Base-by-base conservation (phyloP, 2,113 vertebrate genomes). In the Otus sunia region DNA sequence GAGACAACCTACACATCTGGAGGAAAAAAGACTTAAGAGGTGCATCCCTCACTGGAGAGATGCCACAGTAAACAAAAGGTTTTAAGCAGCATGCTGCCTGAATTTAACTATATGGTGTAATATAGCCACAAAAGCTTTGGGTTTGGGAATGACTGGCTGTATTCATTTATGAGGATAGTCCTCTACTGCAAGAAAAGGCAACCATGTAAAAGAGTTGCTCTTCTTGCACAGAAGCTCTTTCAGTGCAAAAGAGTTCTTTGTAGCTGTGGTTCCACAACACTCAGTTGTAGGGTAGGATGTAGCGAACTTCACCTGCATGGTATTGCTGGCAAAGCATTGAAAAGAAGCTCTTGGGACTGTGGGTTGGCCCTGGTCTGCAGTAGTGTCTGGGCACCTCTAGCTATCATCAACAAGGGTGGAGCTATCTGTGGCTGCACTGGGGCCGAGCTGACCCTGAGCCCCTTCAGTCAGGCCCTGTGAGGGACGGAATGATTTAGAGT, bases 391-490 rank as follows among this genome's bases (percentile, higher is more conserved):
- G 4, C 8, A 53, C 9, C 18, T 58, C 63, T 76, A 23, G 11
- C 29, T 21, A 6, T n/a, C 2, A 0, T 17, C 55, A 85, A 7
- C 37, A 58, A 23, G 5, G 0, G 0, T 12, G 63, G n/a, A 67
- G 20, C 6, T 66, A 26, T 29, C 45, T 60, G 36, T 8, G 62
- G 12, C 52, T 80, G 34, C 41, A 2, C 36, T 3, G 34, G 8
- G 21, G 15, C 47, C 75, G 47, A 66, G 39, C 7, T 72, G 56
- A 16, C 36, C 41, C 39, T 21, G 34, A 32, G 27, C 34, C 20
- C 8, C 37, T 29, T 43, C 29, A 50, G 34, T 7, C 32, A 45
- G 23, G 21, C 9, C 17, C 30, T 2, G 7, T 26, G 13, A 63
- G 12, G 21, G 73, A 36, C 0, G 4, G 20, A 1, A 1, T 41